A percentile compares a stretch with the other conserved stretches of the same genome.
These are phyloP conservation scores for Drosophila atripex DNA, from an alignment of 2,888 invertebrate genomes.

Conservation along the genomic window DNA sequence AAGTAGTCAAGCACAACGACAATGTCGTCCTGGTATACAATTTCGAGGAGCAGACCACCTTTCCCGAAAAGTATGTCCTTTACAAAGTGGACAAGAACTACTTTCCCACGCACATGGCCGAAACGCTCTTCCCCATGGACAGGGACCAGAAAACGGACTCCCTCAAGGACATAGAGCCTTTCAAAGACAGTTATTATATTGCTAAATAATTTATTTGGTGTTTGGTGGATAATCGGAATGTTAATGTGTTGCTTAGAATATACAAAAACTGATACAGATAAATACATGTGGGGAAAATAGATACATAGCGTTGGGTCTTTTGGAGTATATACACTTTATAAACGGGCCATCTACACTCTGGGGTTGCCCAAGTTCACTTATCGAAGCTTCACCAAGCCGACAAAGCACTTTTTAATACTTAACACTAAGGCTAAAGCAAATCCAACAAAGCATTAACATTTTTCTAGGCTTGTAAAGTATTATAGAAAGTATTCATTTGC, in stretches of 20 bases:
- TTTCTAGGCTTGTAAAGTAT: background rate
- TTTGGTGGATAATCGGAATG: constrained; percentile 42
- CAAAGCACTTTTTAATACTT: background rate
- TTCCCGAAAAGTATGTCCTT: constrained; percentile 74
- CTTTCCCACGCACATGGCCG: constrained; percentile 60
- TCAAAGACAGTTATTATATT: background rate
- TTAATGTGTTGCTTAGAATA: constrained; percentile 27
- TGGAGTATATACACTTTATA: constrained; percentile 32
- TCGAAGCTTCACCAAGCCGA: constrained; percentile 12
- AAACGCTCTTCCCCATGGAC: constrained; percentile 43
- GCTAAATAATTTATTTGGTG: constrained; percentile 37
- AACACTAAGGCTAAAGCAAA: background rate
- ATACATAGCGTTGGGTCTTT: constrained; percentile 38
- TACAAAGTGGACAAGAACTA: constrained; percentile 63
- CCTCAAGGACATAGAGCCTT: background rate
- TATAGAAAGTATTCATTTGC: background rate
- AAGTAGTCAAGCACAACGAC: constrained; percentile 50
- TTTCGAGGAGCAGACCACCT: constrained; percentile 43
- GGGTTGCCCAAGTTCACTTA: constrained; percentile 3
- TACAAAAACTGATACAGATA: constrained; percentile 32
- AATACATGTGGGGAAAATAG: constrained; percentile 36
- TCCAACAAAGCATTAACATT: constrained; percentile 1
- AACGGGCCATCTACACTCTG: constrained; percentile 4
- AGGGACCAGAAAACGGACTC: background rate
- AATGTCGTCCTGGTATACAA: constrained; percentile 74